A percentile compares a stretch with the other conserved stretches of the same genome.
Conservation (phyloP, 2,797 vertebrate species). For the Nyctalus aviator region DNA sequence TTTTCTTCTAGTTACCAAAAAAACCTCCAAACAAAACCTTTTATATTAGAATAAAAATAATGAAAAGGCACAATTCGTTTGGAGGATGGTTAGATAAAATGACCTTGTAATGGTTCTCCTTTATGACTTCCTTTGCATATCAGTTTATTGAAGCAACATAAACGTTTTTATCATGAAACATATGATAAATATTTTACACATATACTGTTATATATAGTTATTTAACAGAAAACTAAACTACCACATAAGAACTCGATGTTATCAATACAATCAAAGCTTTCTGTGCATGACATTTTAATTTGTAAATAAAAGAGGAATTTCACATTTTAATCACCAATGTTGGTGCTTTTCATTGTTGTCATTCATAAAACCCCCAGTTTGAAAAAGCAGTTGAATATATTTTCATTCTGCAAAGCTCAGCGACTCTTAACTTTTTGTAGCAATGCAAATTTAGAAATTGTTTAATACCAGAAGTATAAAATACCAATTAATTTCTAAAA, state of each 20-base stretch:
- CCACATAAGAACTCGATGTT: not conserved
- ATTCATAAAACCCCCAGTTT: slow-evolving; percentile 32
- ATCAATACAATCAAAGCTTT: not conserved
- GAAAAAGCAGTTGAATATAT: slow-evolving; percentile 53
- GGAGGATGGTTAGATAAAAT: slow-evolving; percentile 41
- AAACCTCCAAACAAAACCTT: slow-evolving; percentile 38
- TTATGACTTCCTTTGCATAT: slow-evolving; percentile 9
- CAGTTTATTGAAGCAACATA: slow-evolving; percentile 4
- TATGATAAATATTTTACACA: not conserved
- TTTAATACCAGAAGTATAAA: slow-evolving; percentile 38
- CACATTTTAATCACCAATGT: slow-evolving; percentile 33
- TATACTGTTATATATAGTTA: not conserved
- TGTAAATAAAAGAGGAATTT: slow-evolving; percentile 30
- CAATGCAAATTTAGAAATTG: slow-evolving; percentile 43
- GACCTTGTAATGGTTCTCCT: not conserved
- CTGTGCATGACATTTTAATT: not conserved
- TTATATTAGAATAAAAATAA: slow-evolving; percentile 36
- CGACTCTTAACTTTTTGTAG: slow-evolving; percentile 31
- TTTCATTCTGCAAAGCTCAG: slow-evolving; percentile 41
- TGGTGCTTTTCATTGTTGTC: not conserved
- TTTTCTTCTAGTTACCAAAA: slow-evolving; percentile 31
- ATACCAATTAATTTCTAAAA: slow-evolving; percentile 55
- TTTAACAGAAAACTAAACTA: slow-evolving; percentile 2
- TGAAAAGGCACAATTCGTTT: slow-evolving; percentile 6
- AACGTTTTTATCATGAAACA: not conserved